These are phyloP conservation scores for Drosophila dives DNA, from an alignment of 2,888 invertebrate genomes.

Conservation along the genomic window DNA sequence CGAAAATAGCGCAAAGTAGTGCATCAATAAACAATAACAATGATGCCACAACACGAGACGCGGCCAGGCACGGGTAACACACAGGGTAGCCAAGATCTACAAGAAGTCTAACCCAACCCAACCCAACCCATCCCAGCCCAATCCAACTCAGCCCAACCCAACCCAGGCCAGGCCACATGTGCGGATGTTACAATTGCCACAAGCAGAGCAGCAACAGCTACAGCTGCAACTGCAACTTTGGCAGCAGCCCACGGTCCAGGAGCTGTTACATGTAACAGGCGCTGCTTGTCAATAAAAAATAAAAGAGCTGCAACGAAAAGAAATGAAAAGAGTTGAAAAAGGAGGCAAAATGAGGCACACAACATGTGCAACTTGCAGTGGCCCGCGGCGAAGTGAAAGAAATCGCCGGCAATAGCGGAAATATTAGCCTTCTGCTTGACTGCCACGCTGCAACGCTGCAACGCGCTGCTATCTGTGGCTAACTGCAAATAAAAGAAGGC, in stretches of 20 bases:
- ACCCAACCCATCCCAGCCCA: slow-evolving; percentile 8
- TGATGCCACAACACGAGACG: slow-evolving; percentile 54
- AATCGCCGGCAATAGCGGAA: slow-evolving; percentile 75
- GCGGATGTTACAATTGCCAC: slow-evolving; percentile 67
- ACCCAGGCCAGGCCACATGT: slow-evolving; percentile 62
- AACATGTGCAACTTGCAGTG: slow-evolving; percentile 75
- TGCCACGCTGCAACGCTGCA: slow-evolving; percentile 18
- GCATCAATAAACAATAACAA: slow-evolving; percentile 80
- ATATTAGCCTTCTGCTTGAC: slow-evolving; percentile 70
- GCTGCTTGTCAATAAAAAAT: slow-evolving; percentile 65
- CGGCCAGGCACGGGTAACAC: slow-evolving; percentile 22
- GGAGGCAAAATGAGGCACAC: slow-evolving; percentile 52
- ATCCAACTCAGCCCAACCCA: slow-evolving; percentile 10
- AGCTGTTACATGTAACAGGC: slow-evolving; percentile 51
- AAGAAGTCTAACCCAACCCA: slow-evolving; percentile 19
- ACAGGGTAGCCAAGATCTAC: slow-evolving; percentile 28
- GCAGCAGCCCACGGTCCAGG: slow-evolving; percentile 38
- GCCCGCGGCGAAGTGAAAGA: slow-evolving; percentile 77
- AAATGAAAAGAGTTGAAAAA: slow-evolving; percentile 22
- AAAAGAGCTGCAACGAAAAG: slow-evolving; percentile 14
- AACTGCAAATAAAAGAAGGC: slow-evolving; percentile 41
- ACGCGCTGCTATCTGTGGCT: slow-evolving; percentile 22
- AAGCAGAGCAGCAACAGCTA: slow-evolving; percentile 21
- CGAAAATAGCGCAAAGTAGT: slow-evolving; percentile 80
- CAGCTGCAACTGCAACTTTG: slow-evolving; percentile 31